Evolutionary conservation across 2,113 vertebrate species (phyloP).

Genomic region (Percopsis transmontana): DNA sequence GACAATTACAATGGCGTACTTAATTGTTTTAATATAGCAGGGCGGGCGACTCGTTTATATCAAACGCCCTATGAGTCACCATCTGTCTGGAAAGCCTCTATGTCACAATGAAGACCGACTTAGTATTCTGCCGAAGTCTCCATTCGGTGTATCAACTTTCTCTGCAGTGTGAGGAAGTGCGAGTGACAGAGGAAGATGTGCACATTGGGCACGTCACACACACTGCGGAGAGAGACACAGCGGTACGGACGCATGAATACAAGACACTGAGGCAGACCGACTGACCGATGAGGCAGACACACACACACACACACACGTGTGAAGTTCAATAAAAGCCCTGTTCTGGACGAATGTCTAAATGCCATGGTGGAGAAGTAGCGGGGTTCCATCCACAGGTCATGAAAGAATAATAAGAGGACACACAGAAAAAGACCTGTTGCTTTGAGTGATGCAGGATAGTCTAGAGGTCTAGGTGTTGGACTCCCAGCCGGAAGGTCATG

Average conservation of each 20-base stretch:
- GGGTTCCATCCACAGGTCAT: conserved; percentile 20
- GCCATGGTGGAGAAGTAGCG: not conserved
- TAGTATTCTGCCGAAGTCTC: conserved; percentile 36
- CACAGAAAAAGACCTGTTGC: not conserved
- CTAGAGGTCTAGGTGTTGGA: no score
- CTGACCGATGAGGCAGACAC: not conserved
- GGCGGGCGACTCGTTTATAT: conserved; percentile 22
- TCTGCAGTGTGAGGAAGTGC: conserved; percentile 19
- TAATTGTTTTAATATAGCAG: not conserved
- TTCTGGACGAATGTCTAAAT: not conserved
- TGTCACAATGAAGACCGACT: conserved; percentile 30
- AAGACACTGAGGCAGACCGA: no score
- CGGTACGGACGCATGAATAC: not conserved
- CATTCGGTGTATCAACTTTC: conserved; percentile 38
- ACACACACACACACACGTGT: not conserved
- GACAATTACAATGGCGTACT: not conserved
- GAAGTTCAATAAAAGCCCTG: not conserved
- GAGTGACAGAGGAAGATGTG: conserved; percentile 4
- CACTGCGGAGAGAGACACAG: not conserved
- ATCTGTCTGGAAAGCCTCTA: conserved; percentile 27
- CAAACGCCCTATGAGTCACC: conserved; percentile 33
- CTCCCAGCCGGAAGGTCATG: no score
- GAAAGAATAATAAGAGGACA: conserved; percentile 25
- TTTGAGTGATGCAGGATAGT: no score
- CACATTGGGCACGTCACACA: conserved; percentile 8